Evolutionary conservation across 2,888 invertebrate species (phyloP).

Genomic region (Acronicta alni): DNA sequence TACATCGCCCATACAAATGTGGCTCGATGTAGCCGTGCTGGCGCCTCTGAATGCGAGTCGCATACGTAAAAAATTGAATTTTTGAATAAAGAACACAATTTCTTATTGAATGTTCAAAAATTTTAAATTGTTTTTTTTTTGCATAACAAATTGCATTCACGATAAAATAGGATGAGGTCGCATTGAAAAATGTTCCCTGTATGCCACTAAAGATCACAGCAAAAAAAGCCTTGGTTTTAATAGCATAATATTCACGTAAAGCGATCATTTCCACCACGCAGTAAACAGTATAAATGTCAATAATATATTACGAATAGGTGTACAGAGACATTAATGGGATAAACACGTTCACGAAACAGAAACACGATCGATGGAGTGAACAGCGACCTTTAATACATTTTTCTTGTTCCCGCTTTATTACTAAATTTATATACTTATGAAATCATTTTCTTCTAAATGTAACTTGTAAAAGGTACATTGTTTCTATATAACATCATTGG

Average conservation of each 20-base stretch:
- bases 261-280: conserved; percentile 32
- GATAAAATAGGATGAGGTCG: too few species aligned
- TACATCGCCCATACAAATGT: conserved; percentile 34
- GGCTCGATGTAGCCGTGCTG: conserved; percentile 11
- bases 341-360: conserved; percentile 57
- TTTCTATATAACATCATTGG: too few species aligned
- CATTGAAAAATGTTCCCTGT: neutral
- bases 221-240: conserved; percentile 29
- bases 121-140: neutral
- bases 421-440: conserved; percentile 30
- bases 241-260: conserved; percentile 30
- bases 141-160: too few species aligned
- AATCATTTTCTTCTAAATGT: conserved; percentile 21
- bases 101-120: neutral
- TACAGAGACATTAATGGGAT: conserved; percentile 59
- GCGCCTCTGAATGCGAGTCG: neutral
- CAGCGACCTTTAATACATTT: conserved; percentile 67
- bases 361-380: conserved; percentile 57
- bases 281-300: conserved; percentile 56
- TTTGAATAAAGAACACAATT: too few species aligned
- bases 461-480: neutral
- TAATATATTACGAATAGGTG: conserved; percentile 57
- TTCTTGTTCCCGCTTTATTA: conserved; percentile 59
- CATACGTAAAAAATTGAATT: conserved; percentile 5
- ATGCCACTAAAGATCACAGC: conserved; percentile 9